A percentile compares a stretch with the other conserved stretches of the same genome.
These are phyloP conservation scores for Sphyrna mokarran DNA, from an alignment of 2,113 vertebrate species.

Conservation along the genomic window DNA sequence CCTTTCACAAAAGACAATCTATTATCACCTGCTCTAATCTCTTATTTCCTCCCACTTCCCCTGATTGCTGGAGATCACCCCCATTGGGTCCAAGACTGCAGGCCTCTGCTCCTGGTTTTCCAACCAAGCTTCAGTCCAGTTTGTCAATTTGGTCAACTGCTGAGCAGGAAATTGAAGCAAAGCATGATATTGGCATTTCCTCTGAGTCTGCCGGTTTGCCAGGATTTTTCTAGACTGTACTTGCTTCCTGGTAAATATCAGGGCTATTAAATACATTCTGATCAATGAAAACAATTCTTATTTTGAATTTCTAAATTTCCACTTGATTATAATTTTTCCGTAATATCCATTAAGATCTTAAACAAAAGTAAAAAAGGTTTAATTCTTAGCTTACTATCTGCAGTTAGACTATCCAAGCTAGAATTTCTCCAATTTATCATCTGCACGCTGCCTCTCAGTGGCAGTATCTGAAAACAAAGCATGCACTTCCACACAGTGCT, in stretches of 20 bases:
- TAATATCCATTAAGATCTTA: no score
- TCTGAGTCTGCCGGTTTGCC: neutral
- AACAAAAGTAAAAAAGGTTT: neutral
- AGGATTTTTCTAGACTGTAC: neutral
- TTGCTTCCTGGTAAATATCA: neutral
- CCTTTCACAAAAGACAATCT: neutral
- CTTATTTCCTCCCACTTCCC: neutral
- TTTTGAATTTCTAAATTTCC: neutral
- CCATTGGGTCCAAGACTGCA: neutral
- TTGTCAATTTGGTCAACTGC: neutral
- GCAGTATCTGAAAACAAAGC: no score
- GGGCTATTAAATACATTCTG: neutral
- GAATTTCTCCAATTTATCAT: no score
- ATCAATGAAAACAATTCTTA: neutral
- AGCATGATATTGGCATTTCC: neutral
- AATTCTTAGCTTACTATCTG: no score
- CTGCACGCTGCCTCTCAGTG: no score
- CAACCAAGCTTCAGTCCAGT: neutral
- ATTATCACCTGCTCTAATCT: no score
- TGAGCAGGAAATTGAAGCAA: neutral
- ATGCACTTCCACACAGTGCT: no score
- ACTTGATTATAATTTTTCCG: neutral
- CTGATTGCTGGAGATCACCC: neutral
- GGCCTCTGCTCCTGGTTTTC: neutral
- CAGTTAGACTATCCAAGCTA: no score